Evolutionary conservation across 2,113 vertebrate species (phyloP).

Genomic region (Nothocercus nigrocapillus): DNA sequence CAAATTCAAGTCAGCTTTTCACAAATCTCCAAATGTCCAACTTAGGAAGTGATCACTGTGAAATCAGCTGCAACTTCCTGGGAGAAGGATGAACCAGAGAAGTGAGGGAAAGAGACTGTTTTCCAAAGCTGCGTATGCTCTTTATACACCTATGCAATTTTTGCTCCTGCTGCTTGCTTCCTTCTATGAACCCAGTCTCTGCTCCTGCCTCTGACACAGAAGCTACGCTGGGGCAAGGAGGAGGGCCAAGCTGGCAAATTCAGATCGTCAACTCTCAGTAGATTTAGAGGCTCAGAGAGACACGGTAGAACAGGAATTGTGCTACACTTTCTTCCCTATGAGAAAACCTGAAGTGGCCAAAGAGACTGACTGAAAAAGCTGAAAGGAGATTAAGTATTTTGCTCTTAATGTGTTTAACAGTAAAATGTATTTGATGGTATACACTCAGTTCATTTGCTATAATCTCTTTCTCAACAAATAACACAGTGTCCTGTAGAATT

Average conservation of each 20-base stretch:
- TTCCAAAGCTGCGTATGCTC: neutral
- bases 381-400: neutral
- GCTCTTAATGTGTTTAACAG: neutral
- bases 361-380: neutral
- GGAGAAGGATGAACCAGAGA: neutral
- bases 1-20: constrained; percentile 10
- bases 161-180: neutral
- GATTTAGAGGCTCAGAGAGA: neutral
- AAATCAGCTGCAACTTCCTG: neutral
- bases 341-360: neutral
- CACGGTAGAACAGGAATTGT: neutral
- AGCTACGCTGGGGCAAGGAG: neutral
- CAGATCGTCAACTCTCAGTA: neutral
- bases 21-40: neutral
- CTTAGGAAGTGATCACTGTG: neutral
- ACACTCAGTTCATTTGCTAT: neutral
- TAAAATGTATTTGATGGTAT: neutral
- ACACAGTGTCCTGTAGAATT: neutral
- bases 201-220: neutral
- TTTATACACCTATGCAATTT: neutral
- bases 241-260: neutral
- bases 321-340: neutral
- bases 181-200: neutral
- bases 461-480: neutral
- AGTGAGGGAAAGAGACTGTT: neutral